Conservation (phyloP, 2,888 invertebrate genomes). For the Camptogramma bilineatum region DNA sequence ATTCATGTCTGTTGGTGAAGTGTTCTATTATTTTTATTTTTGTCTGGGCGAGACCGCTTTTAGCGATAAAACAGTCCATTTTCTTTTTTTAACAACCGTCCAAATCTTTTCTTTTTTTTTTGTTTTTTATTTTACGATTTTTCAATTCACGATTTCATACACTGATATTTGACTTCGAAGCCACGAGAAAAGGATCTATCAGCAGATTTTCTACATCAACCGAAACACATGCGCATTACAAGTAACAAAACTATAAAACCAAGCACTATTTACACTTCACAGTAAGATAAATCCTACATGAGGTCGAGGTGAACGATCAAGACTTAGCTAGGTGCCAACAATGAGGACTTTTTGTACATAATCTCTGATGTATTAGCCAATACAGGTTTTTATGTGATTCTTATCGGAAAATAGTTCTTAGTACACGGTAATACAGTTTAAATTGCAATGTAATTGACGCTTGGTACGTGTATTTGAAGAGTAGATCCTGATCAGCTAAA, state of each 20-base stretch:
- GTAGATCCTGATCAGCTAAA: conserved; percentile 29
- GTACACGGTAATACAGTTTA: conserved; percentile 24
- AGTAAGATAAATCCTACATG: conserved; percentile 33
- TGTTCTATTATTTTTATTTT: too few relatives aligned
- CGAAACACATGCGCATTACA: not conserved
- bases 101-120: too few relatives aligned
- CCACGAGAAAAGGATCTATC: not conserved
- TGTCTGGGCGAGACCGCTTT: too few relatives aligned
- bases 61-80: too few relatives aligned
- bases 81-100: too few relatives aligned
- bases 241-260: not conserved
- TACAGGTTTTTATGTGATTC: conserved; percentile 31
- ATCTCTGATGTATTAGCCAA: conserved; percentile 41
- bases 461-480: conserved; percentile 33
- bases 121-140: too few relatives aligned
- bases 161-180: too few relatives aligned
- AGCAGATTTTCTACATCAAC: not conserved
- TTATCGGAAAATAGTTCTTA: conserved; percentile 24
- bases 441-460: conserved; percentile 29
- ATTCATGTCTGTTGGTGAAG: not conserved
- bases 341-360: conserved; percentile 53
- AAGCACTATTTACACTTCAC: conserved; percentile 3
- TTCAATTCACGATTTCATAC: too few relatives aligned
- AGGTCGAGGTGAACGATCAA: conserved; percentile 47
- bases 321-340: conserved; percentile 53